These are phyloP conservation scores for Gymnoscopelus braueri DNA, from an alignment of 2,797 vertebrate genomes.

Conservation along the genomic window DNA sequence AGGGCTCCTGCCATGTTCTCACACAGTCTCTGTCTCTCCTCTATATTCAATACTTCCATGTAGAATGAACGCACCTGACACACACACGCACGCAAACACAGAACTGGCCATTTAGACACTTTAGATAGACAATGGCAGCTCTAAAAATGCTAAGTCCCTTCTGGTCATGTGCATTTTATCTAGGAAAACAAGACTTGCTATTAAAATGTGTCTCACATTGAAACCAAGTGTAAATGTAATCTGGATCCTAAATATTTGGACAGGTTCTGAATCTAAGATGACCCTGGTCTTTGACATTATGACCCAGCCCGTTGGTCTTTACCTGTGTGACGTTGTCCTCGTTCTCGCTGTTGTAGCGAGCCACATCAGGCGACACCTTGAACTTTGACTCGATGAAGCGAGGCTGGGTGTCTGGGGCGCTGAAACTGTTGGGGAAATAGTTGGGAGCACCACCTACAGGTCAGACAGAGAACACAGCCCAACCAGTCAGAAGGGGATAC, in stretches of 20 bases:
- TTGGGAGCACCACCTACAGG: conserved; percentile 93
- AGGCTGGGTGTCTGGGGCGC: conserved; percentile 83
- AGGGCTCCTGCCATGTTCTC: conserved; percentile 88
- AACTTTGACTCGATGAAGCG: conserved; percentile 70
- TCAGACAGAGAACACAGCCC: conserved; percentile 2
- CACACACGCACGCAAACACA: neutral
- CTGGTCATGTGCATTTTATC: neutral
- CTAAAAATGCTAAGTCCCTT: neutral
- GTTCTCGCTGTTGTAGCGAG: conserved; percentile 85
- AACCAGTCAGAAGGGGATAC: neutral
- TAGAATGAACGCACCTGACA: conserved; percentile 89
- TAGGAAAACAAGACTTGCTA: no score
- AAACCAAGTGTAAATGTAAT: no score
- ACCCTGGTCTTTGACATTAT: neutral
- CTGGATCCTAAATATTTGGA: no score
- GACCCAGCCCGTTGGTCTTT: neutral
- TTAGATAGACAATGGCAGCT: neutral
- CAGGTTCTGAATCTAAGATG: no score
- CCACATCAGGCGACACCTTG: conserved; percentile 79
- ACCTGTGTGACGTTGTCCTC: conserved; percentile 95
- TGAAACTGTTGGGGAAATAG: conserved; percentile 97
- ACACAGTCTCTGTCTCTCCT: conserved; percentile 87
- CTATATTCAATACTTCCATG: conserved; percentile 86
- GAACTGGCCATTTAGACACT: neutral
- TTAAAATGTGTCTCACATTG: no score